These are phyloP conservation scores for Dendrolimus houi DNA, from an alignment of 2,888 invertebrate species.

Conservation along the genomic window DNA sequence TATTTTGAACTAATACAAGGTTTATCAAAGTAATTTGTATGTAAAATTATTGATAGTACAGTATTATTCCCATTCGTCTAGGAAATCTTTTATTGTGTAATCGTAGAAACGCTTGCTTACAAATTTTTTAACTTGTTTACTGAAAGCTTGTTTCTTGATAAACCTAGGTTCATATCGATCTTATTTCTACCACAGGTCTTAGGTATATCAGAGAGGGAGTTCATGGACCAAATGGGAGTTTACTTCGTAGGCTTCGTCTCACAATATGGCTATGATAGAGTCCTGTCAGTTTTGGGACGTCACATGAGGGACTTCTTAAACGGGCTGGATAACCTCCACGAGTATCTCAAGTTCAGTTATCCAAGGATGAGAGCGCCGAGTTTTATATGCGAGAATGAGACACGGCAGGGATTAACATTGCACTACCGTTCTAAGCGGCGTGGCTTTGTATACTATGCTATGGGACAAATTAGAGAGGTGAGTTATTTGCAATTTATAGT, in stretches of 20 bases:
- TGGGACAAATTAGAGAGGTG: slow-evolving; percentile 95
- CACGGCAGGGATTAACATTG: slow-evolving; percentile 91
- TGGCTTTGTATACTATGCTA: slow-evolving; percentile 97
- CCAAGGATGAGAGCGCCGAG: slow-evolving; percentile 94
- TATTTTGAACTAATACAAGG: no score
- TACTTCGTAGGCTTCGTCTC: slow-evolving; percentile 95
- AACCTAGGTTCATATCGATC: slow-evolving; percentile 7
- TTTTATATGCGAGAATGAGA: slow-evolving; percentile 97
- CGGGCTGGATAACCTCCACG: slow-evolving; percentile 96
- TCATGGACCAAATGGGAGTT: slow-evolving; percentile 96
- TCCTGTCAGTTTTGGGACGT: slow-evolving; percentile 91
- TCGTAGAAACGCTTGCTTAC: no score
- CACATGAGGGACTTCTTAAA: slow-evolving; percentile 97
- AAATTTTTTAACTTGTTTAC: no score
- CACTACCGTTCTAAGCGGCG: slow-evolving; percentile 95
- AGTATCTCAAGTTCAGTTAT: slow-evolving; percentile 97
- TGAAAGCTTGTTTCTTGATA: neutral
- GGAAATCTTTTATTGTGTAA: no score
- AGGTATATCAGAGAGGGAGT: slow-evolving; percentile 90
- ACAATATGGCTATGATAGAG: slow-evolving; percentile 96
- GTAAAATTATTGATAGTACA: no score
- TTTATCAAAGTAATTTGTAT: no score
- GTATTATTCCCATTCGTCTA: no score
- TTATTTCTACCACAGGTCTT: slow-evolving; percentile 78
- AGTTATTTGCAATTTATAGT: slow-evolving; percentile 14